These are phyloP conservation scores for Campylorhamphus procurvoides DNA, from an alignment of 2,113 vertebrate genomes.

Conservation along the genomic window DNA sequence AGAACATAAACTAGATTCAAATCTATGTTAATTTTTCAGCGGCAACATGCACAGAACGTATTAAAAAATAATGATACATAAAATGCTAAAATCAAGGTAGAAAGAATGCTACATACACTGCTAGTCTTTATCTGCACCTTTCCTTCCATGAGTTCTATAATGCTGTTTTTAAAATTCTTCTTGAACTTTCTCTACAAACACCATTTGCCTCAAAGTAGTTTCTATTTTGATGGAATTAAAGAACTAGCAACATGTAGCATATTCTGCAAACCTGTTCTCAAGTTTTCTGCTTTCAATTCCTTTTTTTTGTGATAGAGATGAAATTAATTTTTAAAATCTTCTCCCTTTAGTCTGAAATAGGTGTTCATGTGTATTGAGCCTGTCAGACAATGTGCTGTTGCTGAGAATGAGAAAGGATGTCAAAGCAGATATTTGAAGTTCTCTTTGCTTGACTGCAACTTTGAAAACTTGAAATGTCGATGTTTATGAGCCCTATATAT, in stretches of 20 bases:
- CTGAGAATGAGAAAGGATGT: not conserved
- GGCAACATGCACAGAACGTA: not conserved
- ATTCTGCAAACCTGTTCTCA: not conserved
- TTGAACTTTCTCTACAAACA: not conserved
- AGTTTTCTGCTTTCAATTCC: not conserved
- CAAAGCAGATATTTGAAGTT: conserved; percentile 3
- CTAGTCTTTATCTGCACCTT: not conserved
- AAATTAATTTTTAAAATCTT: not conserved
- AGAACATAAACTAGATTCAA: not conserved
- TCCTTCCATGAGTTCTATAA: not conserved
- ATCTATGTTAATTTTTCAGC: not conserved
- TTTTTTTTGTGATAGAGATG: not conserved
- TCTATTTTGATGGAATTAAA: not conserved
- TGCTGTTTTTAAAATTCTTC: not conserved
- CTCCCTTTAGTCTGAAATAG: not conserved
- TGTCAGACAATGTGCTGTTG: not conserved
- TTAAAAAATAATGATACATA: not conserved
- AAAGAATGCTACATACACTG: not conserved
- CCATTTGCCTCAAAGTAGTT: not conserved
- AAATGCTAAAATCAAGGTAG: not conserved
- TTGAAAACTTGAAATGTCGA: not conserved
- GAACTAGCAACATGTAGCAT: not conserved
- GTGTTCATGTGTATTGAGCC: not conserved
- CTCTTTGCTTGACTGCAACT: not conserved
- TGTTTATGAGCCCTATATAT: not conserved